Base-by-base conservation (phyloP, 2,888 invertebrate species). In the Drosophila hamatofila region DNA sequence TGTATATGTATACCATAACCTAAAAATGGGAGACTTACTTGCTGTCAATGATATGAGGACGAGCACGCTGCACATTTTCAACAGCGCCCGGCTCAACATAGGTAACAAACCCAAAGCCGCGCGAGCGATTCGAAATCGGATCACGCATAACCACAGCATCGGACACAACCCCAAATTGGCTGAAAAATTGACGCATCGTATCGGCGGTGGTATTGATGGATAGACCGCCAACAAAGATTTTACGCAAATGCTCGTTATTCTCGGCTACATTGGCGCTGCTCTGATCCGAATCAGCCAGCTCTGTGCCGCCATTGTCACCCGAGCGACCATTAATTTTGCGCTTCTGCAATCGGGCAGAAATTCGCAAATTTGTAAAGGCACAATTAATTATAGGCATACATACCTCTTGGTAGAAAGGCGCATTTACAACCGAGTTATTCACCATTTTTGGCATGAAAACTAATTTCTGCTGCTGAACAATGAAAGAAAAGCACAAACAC, bases 1-100 rank as follows among this genome's bases (percentile, higher is more conserved):
- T 30, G 12, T 14, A 35, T 35, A 16, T 35, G 6, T 16, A 16
- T 6, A 5, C 4, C 35, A 18, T 21, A n/a, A 18, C 11, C n/a
- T 18, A 3, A n/a, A 1, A 37, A 39, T 21, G 2, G 35, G 9
- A 9, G 42, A 91, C 94, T 93, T 91, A 95, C 95, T 95, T 95
- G 76, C 89, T 88, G 68, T 92, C 92, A 61, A 92, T 84, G 41
- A 78, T 73, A 42, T 92, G 92, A 1, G 92, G 92, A 39, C 91
- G 83, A 0, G 89, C 79, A 16, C 72, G 64, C 62, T 92, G 92
- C 6, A 92, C 92, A 60, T 88, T 88, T 27, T 92, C 92, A 9
- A 92, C 91, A 56, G 91, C 78, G 9, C 69, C 70, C 7, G 83
- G 37, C n/a, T 87, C 86, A 5, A 81, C 72, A 63, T 76, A 92